These are phyloP conservation scores for Ectropis grisescens DNA, from an alignment of 1,140 invertebrate species.

Conservation along the genomic window DNA sequence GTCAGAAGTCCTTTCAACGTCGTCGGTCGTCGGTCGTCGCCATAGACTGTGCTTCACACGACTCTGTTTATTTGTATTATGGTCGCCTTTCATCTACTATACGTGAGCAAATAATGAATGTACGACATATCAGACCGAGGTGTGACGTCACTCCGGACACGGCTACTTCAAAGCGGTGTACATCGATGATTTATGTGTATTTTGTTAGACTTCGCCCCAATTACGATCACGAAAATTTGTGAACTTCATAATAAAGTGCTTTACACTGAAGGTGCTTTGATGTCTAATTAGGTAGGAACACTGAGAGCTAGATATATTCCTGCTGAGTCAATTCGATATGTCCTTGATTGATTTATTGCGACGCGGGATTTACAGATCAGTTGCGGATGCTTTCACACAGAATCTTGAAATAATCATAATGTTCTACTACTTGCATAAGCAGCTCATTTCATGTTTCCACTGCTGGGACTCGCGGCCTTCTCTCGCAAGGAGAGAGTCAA, in stretches of 20 bases:
- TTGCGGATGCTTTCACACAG: no score
- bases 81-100: constrained; percentile 54
- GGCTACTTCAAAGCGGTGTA: constrained; percentile 47
- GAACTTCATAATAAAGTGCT: constrained; percentile 51
- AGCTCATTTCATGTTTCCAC: no score
- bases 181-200: constrained; percentile 53
- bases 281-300: constrained; percentile 46
- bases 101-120: constrained; percentile 61
- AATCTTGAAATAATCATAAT: no score
- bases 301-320: constrained; percentile 23
- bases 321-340: constrained; percentile 14
- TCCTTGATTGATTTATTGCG: constrained; percentile 43
- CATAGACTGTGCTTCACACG: constrained; percentile 40
- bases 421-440: no score
- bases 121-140: constrained; percentile 37
- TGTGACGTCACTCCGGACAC: constrained; percentile 54
- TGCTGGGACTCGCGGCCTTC: no score
- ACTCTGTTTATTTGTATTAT: constrained; percentile 64
- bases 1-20: constrained; percentile 40
- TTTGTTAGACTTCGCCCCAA: constrained; percentile 44
- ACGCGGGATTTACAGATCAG: no score
- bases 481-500: no score
- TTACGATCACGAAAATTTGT: constrained; percentile 52
- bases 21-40: no score
- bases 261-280: constrained; percentile 46